Conservation (phyloP, 2,888 invertebrate genomes). For the Dendrolimus pini region DNA sequence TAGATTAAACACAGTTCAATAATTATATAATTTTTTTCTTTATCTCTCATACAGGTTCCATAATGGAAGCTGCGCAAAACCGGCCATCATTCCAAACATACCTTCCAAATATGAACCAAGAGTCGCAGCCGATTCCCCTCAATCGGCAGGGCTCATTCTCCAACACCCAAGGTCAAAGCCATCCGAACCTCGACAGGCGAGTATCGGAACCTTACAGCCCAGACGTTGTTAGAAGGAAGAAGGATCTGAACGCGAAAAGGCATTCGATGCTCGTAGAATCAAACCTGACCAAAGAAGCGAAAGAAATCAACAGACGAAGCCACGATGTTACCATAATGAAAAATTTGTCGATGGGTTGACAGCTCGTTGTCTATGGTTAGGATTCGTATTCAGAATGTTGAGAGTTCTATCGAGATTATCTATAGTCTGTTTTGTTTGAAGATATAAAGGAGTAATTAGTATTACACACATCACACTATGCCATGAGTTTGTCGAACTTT, state of each 20-base stretch:
- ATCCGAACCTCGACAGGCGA: conserved; percentile 41
- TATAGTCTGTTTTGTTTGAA: neutral
- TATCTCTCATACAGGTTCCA: conserved; percentile 62
- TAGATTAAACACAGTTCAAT: conserved; percentile 8
- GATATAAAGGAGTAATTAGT: conserved; percentile 1
- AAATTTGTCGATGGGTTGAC: conserved; percentile 68
- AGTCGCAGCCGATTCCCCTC: conserved; percentile 30
- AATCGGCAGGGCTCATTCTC: conserved; percentile 50
- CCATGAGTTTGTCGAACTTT: conserved; percentile 6
- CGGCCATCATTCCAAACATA: conserved; percentile 71
- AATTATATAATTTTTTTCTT: too few relatives aligned
- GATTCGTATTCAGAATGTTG: neutral
- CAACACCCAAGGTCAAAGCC: conserved; percentile 28
- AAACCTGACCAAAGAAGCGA: conserved; percentile 48
- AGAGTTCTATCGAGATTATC: neutral
- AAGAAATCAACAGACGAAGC: conserved; percentile 58
- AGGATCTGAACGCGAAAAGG: conserved; percentile 51
- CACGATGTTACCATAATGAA: conserved; percentile 58
- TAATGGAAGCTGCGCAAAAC: conserved; percentile 84
- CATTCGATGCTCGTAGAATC: conserved; percentile 68
- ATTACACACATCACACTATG: conserved; percentile 7
- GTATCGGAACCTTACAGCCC: conserved; percentile 64
- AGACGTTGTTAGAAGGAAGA: conserved; percentile 58
- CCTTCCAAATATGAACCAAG: conserved; percentile 47
- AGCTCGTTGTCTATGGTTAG: conserved; percentile 1